Conservation (phyloP, 2,888 invertebrate species). For the Odontothrips loti region DNA sequence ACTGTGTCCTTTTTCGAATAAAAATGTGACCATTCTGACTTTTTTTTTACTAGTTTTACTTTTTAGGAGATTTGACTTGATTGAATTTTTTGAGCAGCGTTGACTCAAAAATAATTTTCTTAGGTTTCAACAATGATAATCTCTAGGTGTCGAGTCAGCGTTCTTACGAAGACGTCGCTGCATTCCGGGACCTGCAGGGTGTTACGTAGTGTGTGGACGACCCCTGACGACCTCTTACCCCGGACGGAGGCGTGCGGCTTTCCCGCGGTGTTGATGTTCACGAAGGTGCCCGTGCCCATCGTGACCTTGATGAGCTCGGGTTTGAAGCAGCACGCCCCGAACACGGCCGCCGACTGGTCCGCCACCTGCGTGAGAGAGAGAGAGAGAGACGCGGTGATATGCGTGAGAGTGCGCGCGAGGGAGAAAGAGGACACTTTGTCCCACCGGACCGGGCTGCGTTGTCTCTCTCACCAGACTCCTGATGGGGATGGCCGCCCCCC, state of each 20-base stretch:
- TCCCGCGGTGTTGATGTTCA: conserved; percentile 75
- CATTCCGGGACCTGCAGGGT: no score
- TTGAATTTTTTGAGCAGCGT: no score
- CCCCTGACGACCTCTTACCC: no score
- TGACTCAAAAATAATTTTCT: no score
- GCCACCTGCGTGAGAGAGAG: conserved; percentile 57
- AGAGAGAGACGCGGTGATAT: not conserved
- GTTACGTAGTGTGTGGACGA: no score
- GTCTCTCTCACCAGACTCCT: conserved; percentile 61
- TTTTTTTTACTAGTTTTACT: no score
- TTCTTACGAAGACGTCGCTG: no score
- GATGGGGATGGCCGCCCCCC: conserved; percentile 76
- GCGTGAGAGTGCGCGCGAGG: not conserved
- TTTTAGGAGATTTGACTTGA: no score
- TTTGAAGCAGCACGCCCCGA: conserved; percentile 77
- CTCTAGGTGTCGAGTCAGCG: no score
- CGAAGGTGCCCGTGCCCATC: conserved; percentile 87
- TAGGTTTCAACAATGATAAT: no score
- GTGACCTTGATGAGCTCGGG: conserved; percentile 80
- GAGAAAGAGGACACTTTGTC: not conserved
- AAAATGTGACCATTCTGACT: no score
- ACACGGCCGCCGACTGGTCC: conserved; percentile 85
- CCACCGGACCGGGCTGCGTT: not conserved
- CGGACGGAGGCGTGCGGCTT: conserved; percentile 73
- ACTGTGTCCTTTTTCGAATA: no score